Conservation (phyloP, 2,888 invertebrate species). For the Oscheius sp. region DNA sequence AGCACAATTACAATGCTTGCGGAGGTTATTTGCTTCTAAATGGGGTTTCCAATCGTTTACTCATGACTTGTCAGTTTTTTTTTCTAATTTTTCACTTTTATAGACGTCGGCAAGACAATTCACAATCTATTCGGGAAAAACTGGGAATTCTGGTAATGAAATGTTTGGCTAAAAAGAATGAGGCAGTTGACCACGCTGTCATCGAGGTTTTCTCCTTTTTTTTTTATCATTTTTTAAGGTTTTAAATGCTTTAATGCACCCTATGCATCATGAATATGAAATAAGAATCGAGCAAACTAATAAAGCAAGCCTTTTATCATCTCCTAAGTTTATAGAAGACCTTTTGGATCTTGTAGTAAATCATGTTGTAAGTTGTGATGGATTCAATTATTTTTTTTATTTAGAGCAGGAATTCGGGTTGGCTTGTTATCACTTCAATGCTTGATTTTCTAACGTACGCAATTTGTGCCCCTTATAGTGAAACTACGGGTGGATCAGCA, state of each 20-base stretch:
- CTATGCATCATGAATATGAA: constrained; percentile 94
- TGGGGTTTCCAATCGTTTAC: constrained; percentile 87
- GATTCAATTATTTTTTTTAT: background rate
- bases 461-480: constrained; percentile 96
- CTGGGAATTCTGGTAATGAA: constrained; percentile 90
- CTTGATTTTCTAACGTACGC: constrained; percentile 96
- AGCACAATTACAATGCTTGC: constrained; percentile 91
- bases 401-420: constrained; percentile 92
- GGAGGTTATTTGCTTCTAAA: constrained; percentile 93
- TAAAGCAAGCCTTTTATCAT: constrained; percentile 84
- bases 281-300: constrained; percentile 96
- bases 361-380: constrained; percentile 82
- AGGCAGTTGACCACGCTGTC: constrained; percentile 92
- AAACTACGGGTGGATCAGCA: constrained; percentile 83
- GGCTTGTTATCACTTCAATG: constrained; percentile 95
- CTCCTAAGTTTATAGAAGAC: constrained; percentile 88
- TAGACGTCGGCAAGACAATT: background rate
- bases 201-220: constrained; percentile 72
- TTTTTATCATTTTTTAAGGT: constrained; percentile 78
- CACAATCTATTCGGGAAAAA: constrained; percentile 83
- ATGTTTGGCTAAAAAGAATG: constrained; percentile 85
- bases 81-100: background rate
- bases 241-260: constrained; percentile 94
- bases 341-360: constrained; percentile 91
- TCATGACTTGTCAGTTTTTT: constrained; percentile 54